phyloP scores from a whole-genome alignment of 2,797 vertebrate genomes.

The Peromyscus eremicus region DNA sequence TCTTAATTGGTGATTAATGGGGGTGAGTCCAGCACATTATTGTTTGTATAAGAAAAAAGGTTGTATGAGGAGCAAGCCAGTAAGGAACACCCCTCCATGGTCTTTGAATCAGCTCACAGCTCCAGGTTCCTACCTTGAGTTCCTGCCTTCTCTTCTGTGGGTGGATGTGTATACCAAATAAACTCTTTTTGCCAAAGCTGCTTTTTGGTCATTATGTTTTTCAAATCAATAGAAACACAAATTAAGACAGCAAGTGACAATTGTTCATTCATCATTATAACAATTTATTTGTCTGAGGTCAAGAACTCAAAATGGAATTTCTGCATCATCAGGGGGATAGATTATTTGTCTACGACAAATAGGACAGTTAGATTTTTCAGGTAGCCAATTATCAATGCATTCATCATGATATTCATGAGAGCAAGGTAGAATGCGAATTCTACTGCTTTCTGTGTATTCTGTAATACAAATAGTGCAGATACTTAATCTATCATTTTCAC shows the following conservation, averaged over 20 bases:
- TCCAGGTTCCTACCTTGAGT: neutral
- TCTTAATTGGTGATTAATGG: neutral
- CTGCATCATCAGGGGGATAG: constrained; percentile 89
- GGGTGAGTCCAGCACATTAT: neutral
- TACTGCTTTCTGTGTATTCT: constrained; percentile 95
- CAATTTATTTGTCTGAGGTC: constrained; percentile 66
- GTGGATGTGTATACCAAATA: neutral
- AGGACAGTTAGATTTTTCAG: constrained; percentile 95
- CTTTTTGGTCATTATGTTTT: neutral
- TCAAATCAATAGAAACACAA: neutral
- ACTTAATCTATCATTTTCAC: constrained; percentile 96
- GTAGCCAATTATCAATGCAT: constrained; percentile 97
- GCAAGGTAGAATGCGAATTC: constrained; percentile 95
- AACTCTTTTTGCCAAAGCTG: neutral
- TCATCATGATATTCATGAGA: constrained; percentile 96
- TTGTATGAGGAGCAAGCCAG: neutral
- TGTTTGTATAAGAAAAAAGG: neutral
- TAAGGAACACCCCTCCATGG: neutral
- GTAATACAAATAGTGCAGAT: constrained; percentile 98
- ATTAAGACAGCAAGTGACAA: constrained; percentile 67
- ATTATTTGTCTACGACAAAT: constrained; percentile 94
- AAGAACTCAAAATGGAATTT: constrained; percentile 89
- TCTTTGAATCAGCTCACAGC: neutral
- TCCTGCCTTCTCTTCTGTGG: neutral
- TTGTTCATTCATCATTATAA: constrained; percentile 80